These are phyloP conservation scores for Eira barbara DNA, from an alignment of 2,113 vertebrate genomes.

Conservation along the genomic window DNA sequence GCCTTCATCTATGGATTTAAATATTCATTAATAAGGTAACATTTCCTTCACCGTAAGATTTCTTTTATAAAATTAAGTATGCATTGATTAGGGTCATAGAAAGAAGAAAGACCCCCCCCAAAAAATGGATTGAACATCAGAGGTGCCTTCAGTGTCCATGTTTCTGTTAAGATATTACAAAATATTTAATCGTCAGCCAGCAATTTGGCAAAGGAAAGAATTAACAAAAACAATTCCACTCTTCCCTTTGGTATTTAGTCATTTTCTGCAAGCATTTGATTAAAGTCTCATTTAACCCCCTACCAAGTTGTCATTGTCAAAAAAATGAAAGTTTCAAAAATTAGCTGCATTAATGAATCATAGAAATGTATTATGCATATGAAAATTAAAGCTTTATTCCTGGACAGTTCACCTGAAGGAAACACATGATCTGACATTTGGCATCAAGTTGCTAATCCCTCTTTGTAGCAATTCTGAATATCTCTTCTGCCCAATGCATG, in stretches of 20 bases:
- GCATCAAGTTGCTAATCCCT: neutral
- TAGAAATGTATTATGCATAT: neutral
- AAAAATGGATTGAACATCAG: neutral
- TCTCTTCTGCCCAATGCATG: neutral
- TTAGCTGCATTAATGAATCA: neutral
- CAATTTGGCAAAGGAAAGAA: slow-evolving; percentile 8
- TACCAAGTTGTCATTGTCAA: neutral
- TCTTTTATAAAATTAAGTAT: neutral
- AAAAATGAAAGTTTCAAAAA: neutral
- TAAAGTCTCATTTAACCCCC: slow-evolving; percentile 28
- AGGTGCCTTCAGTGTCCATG: neutral
- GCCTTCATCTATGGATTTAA: neutral
- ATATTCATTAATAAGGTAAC: neutral
- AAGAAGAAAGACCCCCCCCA: neutral
- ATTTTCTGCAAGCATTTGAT: slow-evolving; percentile 14
- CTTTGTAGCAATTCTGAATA: neutral
- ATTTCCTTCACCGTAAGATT: neutral
- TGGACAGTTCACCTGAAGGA: neutral
- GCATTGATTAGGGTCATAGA: neutral
- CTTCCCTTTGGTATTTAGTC: slow-evolving; percentile 1
- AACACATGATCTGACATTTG: neutral
- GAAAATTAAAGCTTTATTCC: neutral
- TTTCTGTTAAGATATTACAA: slow-evolving; percentile 22
- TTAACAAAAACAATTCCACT: neutral
- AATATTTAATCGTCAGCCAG: slow-evolving; percentile 38